A percentile compares a stretch with the other conserved stretches of the same genome.
phyloP scores from a whole-genome alignment of 2,888 invertebrate species.

The Drosophila mimetica region DNA sequence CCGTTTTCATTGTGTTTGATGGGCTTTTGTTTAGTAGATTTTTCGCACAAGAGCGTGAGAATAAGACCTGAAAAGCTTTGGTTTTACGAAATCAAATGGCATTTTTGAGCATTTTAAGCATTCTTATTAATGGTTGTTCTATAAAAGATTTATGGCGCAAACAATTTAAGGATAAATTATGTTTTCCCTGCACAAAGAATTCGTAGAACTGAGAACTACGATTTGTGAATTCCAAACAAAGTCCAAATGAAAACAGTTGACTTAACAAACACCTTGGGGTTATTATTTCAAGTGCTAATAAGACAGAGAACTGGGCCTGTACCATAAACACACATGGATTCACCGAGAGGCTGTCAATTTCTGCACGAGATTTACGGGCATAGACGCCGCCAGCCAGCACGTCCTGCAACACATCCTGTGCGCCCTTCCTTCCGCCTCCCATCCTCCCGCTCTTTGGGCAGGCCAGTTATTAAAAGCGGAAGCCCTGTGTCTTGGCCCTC shows the following conservation, averaged over 20 bases:
- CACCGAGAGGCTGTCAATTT: conserved; percentile 64
- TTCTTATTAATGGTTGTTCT: background rate
- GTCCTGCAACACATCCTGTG: conserved; percentile 51
- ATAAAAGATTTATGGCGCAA: conserved; percentile 4
- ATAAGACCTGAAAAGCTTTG: background rate
- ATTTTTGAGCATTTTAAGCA: background rate
- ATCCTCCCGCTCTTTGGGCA: background rate
- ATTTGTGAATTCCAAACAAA: conserved; percentile 4
- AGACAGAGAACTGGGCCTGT: conserved; percentile 31
- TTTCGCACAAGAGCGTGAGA: background rate
- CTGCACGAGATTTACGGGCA: conserved; percentile 61
- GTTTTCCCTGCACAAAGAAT: background rate
- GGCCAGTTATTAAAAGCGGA: conserved; percentile 61
- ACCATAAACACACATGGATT: conserved; percentile 9
- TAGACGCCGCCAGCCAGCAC: conserved; percentile 56
- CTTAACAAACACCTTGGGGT: conserved; percentile 57
- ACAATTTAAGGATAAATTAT: conserved; percentile 5
- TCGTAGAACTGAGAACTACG: background rate
- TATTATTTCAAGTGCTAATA: conserved; percentile 56
- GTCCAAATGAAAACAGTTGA: conserved; percentile 17
- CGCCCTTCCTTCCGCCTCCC: background rate
- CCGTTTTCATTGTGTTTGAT: background rate
- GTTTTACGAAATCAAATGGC: conserved; percentile 5
- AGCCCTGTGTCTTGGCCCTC: conserved; percentile 49
- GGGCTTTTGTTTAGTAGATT: conserved; percentile 11